These are phyloP conservation scores for Paelopatides confundens DNA, from an alignment of 53 echinoderm and acorn worm species.

Conservation along the genomic window DNA sequence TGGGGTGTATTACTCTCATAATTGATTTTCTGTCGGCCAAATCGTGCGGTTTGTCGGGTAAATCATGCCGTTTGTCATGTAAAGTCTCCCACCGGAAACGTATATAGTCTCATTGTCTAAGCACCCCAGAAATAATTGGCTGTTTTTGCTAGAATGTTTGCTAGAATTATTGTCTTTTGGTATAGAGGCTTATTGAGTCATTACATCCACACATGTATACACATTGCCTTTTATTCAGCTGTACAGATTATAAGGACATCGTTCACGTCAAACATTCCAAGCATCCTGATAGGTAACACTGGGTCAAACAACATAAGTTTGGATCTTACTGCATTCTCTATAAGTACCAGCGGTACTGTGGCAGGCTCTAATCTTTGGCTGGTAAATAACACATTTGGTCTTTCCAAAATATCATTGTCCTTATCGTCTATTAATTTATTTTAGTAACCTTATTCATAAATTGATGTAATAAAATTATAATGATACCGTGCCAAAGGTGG, in stretches of 20 bases:
- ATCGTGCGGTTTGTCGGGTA: no score
- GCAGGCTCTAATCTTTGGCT: constrained; percentile 68
- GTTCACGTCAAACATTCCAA: constrained; percentile 21
- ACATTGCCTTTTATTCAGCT: constrained; percentile 39
- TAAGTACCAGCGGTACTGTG: constrained; percentile 36
- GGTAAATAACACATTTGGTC: constrained; percentile 7
- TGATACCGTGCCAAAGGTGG: no score
- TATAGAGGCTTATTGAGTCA: no score
- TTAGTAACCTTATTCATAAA: no score
- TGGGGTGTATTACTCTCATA: no score
- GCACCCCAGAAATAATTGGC: no score
- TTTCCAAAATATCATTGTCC: background rate
- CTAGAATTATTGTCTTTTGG: background rate
- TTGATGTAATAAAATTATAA: no score
- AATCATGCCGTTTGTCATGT: no score
- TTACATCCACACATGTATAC: background rate
- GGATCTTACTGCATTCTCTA: constrained; percentile 45
- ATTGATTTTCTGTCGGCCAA: no score
- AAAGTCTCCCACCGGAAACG: no score
- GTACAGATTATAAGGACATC: constrained; percentile 59
- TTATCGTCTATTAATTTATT: background rate
- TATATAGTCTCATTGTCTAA: no score
- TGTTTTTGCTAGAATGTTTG: background rate
- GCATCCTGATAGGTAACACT: constrained; percentile 44
- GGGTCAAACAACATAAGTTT: constrained; percentile 48